Percentiles rank a stretch among this genome's conserved stretches.
Conservation (phyloP, 2,797 vertebrate species). For the Hybognathus amarus region DNA sequence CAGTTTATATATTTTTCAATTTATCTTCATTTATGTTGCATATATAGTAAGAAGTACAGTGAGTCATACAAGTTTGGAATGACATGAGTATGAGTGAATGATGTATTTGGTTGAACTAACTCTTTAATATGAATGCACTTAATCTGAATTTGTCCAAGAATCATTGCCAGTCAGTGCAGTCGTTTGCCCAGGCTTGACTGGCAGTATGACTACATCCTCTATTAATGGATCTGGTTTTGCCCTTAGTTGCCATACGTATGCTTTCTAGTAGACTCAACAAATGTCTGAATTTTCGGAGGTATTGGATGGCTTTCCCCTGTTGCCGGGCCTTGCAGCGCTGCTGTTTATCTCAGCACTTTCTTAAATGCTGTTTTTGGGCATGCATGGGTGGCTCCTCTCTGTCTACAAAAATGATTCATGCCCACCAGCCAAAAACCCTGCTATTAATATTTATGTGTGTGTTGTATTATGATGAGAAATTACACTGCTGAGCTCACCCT, state of each 20-base stretch:
- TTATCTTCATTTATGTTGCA: background rate
- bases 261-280: constrained; percentile 59
- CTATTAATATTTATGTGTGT: constrained; percentile 82
- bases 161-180: constrained; percentile 4
- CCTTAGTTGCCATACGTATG: constrained; percentile 43
- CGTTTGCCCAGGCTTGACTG: background rate
- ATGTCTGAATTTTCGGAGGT: constrained; percentile 53
- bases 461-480: constrained; percentile 83
- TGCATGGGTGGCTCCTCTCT: constrained; percentile 59
- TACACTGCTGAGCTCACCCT: constrained; percentile 80
- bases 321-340: constrained; percentile 66
- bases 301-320: constrained; percentile 39
- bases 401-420: constrained; percentile 78
- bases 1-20: background rate
- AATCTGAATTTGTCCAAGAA: background rate
- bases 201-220: constrained; percentile 19
- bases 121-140: background rate
- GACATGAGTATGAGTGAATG: background rate
- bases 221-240: background rate
- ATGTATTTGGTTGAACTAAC: background rate
- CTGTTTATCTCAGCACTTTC: constrained; percentile 77
- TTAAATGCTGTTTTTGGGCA: constrained; percentile 67
- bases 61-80: background rate
- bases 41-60: background rate
- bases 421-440: constrained; percentile 77